These are phyloP conservation scores for Seriola dumerili DNA, from an alignment of 2,113 vertebrate species.

Conservation along the genomic window DNA sequence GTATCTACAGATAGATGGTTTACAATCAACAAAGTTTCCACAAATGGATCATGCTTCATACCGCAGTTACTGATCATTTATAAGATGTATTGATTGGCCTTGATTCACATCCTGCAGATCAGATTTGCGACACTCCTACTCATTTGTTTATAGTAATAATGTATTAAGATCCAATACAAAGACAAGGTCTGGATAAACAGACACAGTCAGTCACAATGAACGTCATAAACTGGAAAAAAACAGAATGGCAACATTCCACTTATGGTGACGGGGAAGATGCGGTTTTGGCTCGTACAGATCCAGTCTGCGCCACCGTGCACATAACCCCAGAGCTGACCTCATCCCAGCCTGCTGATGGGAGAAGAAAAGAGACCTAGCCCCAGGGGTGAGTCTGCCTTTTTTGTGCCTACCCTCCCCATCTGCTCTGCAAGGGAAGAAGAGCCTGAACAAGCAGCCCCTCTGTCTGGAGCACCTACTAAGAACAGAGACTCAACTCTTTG, in stretches of 20 bases:
- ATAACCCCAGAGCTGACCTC: slow-evolving; percentile 62
- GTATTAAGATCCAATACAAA: slow-evolving; percentile 20
- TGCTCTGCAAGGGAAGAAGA: slow-evolving; percentile 44
- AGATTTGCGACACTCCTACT: background rate
- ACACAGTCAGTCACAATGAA: slow-evolving; percentile 30
- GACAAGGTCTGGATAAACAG: background rate
- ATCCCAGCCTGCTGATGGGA: slow-evolving; percentile 52
- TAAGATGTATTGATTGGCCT: slow-evolving; percentile 13
- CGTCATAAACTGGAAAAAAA: slow-evolving; percentile 17
- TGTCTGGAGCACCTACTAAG: slow-evolving; percentile 59
- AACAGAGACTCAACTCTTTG: slow-evolving; percentile 63
- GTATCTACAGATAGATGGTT: slow-evolving; percentile 13
- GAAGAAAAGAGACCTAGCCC: slow-evolving; percentile 60
- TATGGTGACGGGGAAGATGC: slow-evolving; percentile 14
- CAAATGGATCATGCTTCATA: background rate
- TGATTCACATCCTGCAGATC: background rate
- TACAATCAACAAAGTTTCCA: background rate
- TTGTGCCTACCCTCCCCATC: slow-evolving; percentile 37
- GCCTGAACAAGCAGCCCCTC: slow-evolving; percentile 67
- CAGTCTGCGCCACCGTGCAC: slow-evolving; percentile 2
- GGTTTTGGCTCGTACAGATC: slow-evolving; percentile 28
- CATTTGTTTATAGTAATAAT: slow-evolving; percentile 14
- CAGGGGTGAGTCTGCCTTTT: slow-evolving; percentile 46
- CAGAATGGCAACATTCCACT: slow-evolving; percentile 15
- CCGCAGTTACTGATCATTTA: slow-evolving; percentile 15